Evolutionary conservation across 2,797 vertebrate species (phyloP), one percentile per base, ranked within the genome.

Genomic region (Ceyx erithaca): DNA sequence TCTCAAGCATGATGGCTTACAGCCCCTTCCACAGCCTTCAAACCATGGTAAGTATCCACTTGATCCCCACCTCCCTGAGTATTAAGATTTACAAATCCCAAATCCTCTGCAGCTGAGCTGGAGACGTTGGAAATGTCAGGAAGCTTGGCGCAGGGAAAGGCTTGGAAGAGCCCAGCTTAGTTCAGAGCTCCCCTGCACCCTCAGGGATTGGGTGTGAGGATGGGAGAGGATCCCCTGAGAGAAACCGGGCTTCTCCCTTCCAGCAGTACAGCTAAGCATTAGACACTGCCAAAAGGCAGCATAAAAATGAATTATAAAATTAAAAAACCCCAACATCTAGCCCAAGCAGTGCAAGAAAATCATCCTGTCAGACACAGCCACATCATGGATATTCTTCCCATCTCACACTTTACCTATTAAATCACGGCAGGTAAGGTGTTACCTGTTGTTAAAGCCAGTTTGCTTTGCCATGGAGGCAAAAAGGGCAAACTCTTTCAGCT

Each of bases 1-100:
- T 23, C 37, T 20, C 1, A 30, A 28, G 11, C 2, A 18, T 4
- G 1, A 3, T 0, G 17, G 12, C 19, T 71, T n/a, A 28, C 28
- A 66, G 22, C n/a, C 6, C 10, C 12, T 83, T 67, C 72, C 21
- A 61, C 49, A 10, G 8, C 62, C 78, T 90, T n/a, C n/a, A 33
- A 30, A 82, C 14, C 31, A 26, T 1, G 2, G 45, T 19, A 33
- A 80, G 69, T 2, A 71, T 12, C 77, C 7, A 1, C n/a, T 12
- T 2, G 1, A 25, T 26, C 22, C 35, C n/a, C 40, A 31, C 19
- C 46, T 67, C 70, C 68, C n/a, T 6, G 1, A 57, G 35, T 31
- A 25, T 11, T 66, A 31, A 40, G 58, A 46, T 72, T 45, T 51
- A 43, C 62, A 64, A 93, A 33, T 26, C 55, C 58, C 76, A 80